Base-by-base conservation (phyloP, 1,140 invertebrate species). In the Grapholita molesta region DNA sequence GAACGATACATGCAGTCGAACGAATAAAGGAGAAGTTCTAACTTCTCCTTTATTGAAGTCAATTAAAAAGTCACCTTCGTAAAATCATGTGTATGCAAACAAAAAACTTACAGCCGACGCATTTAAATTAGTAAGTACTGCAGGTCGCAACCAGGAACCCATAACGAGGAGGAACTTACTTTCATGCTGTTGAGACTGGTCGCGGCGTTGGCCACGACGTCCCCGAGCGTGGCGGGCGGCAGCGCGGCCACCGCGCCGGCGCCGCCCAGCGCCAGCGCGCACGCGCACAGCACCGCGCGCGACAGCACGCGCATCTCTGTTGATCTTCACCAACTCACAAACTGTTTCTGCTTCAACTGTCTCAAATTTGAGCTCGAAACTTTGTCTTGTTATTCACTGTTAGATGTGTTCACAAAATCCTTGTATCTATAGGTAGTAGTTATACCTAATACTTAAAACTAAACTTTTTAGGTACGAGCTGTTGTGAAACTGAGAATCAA, bases 141-240 rank as follows among this genome's bases (percentile, higher is more conserved):
- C n/a, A n/a, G n/a, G n/a, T n/a, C n/a, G n/a, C n/a, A n/a, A n/a
- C n/a, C n/a, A n/a, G n/a, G n/a, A n/a, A n/a, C n/a, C n/a, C n/a
- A n/a, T n/a, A n/a, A n/a, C n/a, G n/a, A 33, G 5, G 18, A 48
- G 2, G 0, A 15, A 18, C 48, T 85, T 75, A 93, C 93, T 90
- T 94, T 93, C 83, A 94, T 89, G 57, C 90, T 90, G 77, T 94
- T 94, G 71, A 94, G 92, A 65, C 93, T 88, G 70, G 88, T 93
- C 2, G 93, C 93, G 11, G 93, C 93, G 70, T 93, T 93, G 21
- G 90, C 92, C 21, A 94, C 93, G 8, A 93, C 93, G 48, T 93
- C 93, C 7, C 93, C 93, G 35, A 94, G 88, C 4, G 93, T 92
- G 0, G 93, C 93, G 2, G 93, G 93, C 25, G 93, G 93, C 48